Evolutionary conservation across 2,113 vertebrate genomes (phyloP).

Genomic region (Eupsittula cactorum): DNA sequence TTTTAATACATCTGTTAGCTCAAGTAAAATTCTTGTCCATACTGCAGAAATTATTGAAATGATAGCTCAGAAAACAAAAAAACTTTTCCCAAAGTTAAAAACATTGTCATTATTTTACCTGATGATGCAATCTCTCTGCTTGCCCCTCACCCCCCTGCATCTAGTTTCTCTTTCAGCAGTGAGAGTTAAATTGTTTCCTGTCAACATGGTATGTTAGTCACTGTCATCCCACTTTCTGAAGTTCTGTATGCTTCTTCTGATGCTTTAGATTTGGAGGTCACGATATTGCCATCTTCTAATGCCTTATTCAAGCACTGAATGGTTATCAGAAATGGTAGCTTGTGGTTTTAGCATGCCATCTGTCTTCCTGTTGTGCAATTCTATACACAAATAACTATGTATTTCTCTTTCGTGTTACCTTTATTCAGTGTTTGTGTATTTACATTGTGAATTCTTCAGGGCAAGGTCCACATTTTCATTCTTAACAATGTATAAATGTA

Average conservation of each 20-base stretch:
- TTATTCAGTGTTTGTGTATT: background rate
- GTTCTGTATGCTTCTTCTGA: background rate
- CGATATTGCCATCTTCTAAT: fast-evolving
- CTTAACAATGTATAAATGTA: background rate
- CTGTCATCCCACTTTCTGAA: background rate
- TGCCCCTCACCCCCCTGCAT: fast-evolving
- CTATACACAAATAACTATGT: background rate
- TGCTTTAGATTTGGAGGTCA: background rate
- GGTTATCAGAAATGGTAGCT: background rate
- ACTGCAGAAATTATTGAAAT: background rate
- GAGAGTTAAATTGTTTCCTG: background rate
- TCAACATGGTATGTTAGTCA: fast-evolving
- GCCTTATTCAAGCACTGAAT: background rate
- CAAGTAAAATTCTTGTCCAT: background rate
- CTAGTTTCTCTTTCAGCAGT: background rate
- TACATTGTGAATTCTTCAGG: background rate
- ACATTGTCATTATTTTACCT: background rate
- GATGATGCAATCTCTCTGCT: background rate
- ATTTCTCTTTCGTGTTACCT: background rate
- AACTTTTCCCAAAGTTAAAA: background rate
- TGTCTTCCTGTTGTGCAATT: background rate
- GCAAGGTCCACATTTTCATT: background rate
- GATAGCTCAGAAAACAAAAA: background rate
- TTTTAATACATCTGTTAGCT: background rate
- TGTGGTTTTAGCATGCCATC: background rate